Conservation (phyloP, 2,797 vertebrate species). For the Etheostoma nigrum region DNA sequence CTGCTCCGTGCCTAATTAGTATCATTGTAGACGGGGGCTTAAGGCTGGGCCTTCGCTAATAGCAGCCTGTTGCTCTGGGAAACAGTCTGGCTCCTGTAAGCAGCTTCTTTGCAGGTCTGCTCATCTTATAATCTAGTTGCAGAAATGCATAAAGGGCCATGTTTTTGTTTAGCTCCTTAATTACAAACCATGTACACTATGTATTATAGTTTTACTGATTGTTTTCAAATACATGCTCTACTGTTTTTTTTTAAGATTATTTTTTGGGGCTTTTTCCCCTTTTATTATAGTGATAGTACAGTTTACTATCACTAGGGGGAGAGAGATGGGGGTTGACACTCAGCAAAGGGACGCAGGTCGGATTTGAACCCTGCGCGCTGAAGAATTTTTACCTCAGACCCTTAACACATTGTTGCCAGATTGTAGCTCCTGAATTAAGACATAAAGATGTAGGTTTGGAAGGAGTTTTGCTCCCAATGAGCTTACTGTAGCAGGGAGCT, state of each 20-base stretch:
- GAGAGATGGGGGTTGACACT: too few relatives aligned
- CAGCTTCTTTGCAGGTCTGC: slow-evolving; percentile 60
- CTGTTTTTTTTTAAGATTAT: too few relatives aligned
- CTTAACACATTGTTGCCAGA: slow-evolving; percentile 23
- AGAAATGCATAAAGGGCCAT: slow-evolving; percentile 8
- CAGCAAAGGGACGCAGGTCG: too few relatives aligned
- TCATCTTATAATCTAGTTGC: slow-evolving; percentile 70
- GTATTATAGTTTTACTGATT: background rate
- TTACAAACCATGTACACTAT: background rate
- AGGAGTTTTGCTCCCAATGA: slow-evolving; percentile 60
- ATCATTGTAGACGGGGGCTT: slow-evolving; percentile 74
- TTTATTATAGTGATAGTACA: too few relatives aligned
- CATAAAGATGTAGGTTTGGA: slow-evolving; percentile 60
- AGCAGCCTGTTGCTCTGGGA: slow-evolving; percentile 81
- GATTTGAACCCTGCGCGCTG: too few relatives aligned
- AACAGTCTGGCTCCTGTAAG: slow-evolving; percentile 73
- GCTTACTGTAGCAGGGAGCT: slow-evolving; percentile 50
- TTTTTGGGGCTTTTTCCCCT: too few relatives aligned
- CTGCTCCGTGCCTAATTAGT: slow-evolving; percentile 81
- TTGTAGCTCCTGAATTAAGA: slow-evolving; percentile 49
- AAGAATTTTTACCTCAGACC: slow-evolving; percentile 7
- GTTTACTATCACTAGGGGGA: too few relatives aligned
- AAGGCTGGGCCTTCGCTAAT: slow-evolving; percentile 72
- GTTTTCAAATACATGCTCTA: background rate
- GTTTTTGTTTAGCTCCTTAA: background rate